A percentile compares a stretch with the other conserved stretches of the same genome.
Conservation (phyloP, 2,888 invertebrate species). For the Aporophyla nigra region DNA sequence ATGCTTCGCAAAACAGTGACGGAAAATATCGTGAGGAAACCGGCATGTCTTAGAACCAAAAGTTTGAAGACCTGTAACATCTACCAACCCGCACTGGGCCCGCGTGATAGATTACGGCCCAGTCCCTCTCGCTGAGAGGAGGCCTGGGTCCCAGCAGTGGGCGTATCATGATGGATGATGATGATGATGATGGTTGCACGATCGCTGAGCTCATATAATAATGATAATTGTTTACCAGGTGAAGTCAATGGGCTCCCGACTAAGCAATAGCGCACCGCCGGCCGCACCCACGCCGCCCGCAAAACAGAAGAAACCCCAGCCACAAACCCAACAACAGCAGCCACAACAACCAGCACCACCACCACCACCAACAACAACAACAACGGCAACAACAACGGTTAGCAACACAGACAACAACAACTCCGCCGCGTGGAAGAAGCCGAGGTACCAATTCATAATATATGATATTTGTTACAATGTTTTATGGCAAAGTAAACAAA, state of each 20-base stretch:
- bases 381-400: constrained; percentile 41
- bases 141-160: no score
- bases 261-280: constrained; percentile 89
- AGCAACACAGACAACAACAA: constrained; percentile 78
- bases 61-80: no score
- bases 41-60: no score
- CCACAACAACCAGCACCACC: constrained; percentile 62
- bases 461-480: background rate
- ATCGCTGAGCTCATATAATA: no score
- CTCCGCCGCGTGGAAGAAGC: constrained; percentile 86
- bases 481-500: constrained; percentile 19
- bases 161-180: no score
- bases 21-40: no score
- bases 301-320: constrained; percentile 51
- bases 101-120: no score
- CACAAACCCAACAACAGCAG: constrained; percentile 67
- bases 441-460: constrained; percentile 78
- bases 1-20: no score
- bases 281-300: constrained; percentile 85
- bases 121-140: no score
- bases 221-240: constrained; percentile 84
- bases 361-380: constrained; percentile 46
- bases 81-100: no score
- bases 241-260: constrained; percentile 85
- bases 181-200: no score